phyloP scores from a whole-genome alignment of 2,113 vertebrate species.

The Saguinus midas region DNA sequence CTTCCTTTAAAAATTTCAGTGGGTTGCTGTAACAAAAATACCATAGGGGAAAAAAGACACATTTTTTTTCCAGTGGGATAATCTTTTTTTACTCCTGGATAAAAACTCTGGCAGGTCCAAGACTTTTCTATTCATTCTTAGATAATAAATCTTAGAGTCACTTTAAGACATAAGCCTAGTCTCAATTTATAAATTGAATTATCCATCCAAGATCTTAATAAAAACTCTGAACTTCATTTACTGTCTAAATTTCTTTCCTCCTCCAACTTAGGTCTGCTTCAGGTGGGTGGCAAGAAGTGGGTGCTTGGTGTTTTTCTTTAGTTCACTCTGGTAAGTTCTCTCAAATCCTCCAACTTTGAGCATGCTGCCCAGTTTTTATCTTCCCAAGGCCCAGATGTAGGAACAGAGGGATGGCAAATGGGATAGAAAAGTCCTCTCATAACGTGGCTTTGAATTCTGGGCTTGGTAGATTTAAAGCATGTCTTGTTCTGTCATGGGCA shows the following conservation, averaged over 20 bases:
- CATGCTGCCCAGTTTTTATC: not conserved
- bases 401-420: not conserved
- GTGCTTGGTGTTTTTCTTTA: not conserved
- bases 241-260: not conserved
- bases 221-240: not conserved
- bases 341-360: not conserved
- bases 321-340: not conserved
- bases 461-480: not conserved
- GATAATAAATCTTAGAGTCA: not conserved
- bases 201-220: not conserved
- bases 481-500: not conserved
- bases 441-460: not conserved
- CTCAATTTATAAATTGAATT: not conserved
- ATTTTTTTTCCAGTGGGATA: not conserved
- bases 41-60: fast-evolving
- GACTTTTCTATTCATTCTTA: not conserved
- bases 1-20: not conserved
- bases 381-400: not conserved
- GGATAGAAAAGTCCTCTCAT: not conserved
- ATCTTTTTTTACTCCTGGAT: not conserved
- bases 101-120: not conserved
- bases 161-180: not conserved
- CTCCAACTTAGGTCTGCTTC: not conserved
- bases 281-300: not conserved
- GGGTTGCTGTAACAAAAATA: too few species aligned